Base-by-base conservation (phyloP, 2,888 invertebrate species). In the Eupithecia dodoneata region DNA sequence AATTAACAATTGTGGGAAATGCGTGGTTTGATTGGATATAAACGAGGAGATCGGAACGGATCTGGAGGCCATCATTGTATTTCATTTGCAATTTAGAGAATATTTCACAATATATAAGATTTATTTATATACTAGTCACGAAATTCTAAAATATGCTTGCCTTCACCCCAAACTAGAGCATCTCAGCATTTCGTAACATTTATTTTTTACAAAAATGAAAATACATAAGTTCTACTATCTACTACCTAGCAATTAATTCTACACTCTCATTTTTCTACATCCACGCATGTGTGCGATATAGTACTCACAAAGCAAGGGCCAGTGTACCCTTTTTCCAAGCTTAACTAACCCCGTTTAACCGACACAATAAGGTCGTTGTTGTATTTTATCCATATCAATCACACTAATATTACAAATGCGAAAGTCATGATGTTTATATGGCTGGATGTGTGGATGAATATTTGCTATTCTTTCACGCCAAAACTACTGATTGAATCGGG, bases 301-400 rank as follows among this genome's bases (percentile, higher is more conserved):
- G 5, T 18, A 3, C 12, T 10, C 63, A 65, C 2, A 12, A 41
- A 45, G 45, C 45, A n/a, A 67, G n/a, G n/a, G 18, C 15, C 45
- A 67, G 67, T 67, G 18, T 67, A 67, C 45, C n/a, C 45, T 67
- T 45, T 67, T 67, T 67, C 67, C 13, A 67, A 66, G 66, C 13
- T 66, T 13, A 63, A n/a, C 63, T 63, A 5, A 66, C 15, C 42
- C 42, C 44, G 6, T 44, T 67, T 44, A n/a, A 44, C 67, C n/a
- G 42, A 67, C n/a, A n/a, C 41, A 67, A n/a, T n/a, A 52, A 42
- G 66, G 66, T 13, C 41, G 42, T 65, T 44, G 44, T n/a, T 41
- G 42, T n/a, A n/a, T n/a, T n/a, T n/a, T n/a, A n/a, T n/a, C n/a
- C n/a, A n/a, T n/a, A n/a, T n/a, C n/a, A n/a, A n/a, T n/a, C n/a